Evolutionary conservation across 1,140 invertebrate species (phyloP), one percentile per base, ranked within the genome.

Genomic region (Carposina sasakii): DNA sequence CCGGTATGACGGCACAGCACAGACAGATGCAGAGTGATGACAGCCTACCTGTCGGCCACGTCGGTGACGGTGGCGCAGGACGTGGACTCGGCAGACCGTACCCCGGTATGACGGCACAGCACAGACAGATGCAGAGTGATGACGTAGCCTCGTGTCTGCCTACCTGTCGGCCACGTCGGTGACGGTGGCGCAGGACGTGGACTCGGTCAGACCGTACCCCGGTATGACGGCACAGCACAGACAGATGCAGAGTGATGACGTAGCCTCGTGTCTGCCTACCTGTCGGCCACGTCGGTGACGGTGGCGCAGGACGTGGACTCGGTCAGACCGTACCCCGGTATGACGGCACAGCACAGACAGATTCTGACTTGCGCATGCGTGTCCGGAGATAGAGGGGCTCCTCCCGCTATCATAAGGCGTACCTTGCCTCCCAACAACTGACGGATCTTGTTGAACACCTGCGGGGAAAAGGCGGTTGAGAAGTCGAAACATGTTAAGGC

Each of bases 21-120:
- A 99, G 89, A 73, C 96, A 98, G 48, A 95, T 91, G 75, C 97
- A n/a, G n/a, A n/a, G n/a, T n/a, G n/a, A n/a, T n/a, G n/a, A n/a
- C n/a, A n/a, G n/a, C n/a, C n/a, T 30, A 55, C 46, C 75, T 63
- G 68, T 71, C 66, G 56, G 61, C 58, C 92, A 92, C 83, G 74
- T 96, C 92, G 89, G 95, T 94, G 44, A 98, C 92, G 13, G 95
- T 94, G 20, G 95, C 96, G 68, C 93, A 96, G 2, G 96, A 97
- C 60, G 93, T 94, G 8, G 97, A 98, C 89, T 99, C 98, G 1
- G 98, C 99, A 99, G 89, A 5, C 98, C 98, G 86, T 99, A 99
- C 36, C 98, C 98, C 76, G 98, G 96, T 39, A 95, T 90, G 17
- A 99, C 90, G 34, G 92, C 92, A 33, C 94, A 92, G 74, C 96